Evolutionary conservation across 2,113 vertebrate genomes (phyloP), one percentile per base, ranked within the genome.

Genomic region (Diglossa brunneiventris): DNA sequence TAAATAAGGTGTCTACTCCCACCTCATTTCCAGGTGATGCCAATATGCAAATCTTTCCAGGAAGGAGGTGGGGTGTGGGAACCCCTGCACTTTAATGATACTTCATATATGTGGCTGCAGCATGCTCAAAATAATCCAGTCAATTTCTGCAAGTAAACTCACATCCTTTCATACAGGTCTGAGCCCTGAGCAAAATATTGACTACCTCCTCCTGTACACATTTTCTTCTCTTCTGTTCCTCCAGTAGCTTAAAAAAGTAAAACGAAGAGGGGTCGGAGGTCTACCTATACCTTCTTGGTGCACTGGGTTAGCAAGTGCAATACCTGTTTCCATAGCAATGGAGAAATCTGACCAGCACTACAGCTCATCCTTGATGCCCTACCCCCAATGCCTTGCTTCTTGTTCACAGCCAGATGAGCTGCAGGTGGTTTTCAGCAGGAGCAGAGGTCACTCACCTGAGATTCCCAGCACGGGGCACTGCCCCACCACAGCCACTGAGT

Each of bases 251-350:
- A 47, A 73, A 91, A 81, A 83, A 42, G 30, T 50, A 68, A 90
- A 87, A 79, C 33, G 26, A 64, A 56, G 62, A 66, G 44, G 76
- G 11, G 24, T 69, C 30, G 82, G 76, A 83, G 52, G 75, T 85
- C 23, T 86, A 12, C 20, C 10, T 30, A 80, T 23, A 53, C 49
- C 14, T 93, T 1, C 41, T 62, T 53, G 20, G 49, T 76, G 46
- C 41, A 39, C 10, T n/a, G 23, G 22, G 21, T 67, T 70, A 83
- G 44, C 16, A 75, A 94, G 37, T 3, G 8, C n/a, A 75, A 11
- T 33, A 17, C 8, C 39, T 83, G 74, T 96, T 96, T 87, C 88
- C 83, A 89, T 67, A 94, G 86, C 72, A 93, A 96, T 49, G 16
- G 13, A 74, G 35, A 49, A 70, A 83, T 39, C n/a, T 58, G 28